A percentile compares a stretch with the other conserved stretches of the same genome.
phyloP scores from a whole-genome alignment of 2,888 invertebrate species.

The Prostheceraeus crozeri region DNA sequence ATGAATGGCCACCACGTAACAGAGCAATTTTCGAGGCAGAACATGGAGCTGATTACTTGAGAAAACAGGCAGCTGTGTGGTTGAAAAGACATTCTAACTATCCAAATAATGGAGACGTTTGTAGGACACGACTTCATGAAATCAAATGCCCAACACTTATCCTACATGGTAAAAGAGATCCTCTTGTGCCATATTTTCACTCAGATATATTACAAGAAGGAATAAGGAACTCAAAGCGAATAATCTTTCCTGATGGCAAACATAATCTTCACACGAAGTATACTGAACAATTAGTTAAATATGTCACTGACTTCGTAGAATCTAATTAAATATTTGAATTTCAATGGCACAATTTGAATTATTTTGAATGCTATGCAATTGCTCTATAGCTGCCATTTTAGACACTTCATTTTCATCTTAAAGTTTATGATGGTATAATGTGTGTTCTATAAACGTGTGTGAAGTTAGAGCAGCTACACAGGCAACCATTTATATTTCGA shows the following conservation, averaged over 20 bases:
- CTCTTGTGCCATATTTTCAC: slow-evolving; percentile 64
- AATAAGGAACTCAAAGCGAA: background rate
- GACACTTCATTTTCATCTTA: no score
- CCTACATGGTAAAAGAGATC: slow-evolving; percentile 75
- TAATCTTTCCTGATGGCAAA: slow-evolving; percentile 65
- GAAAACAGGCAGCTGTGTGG: slow-evolving; percentile 68
- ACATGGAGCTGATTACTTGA: slow-evolving; percentile 69
- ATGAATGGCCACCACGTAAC: slow-evolving; percentile 72
- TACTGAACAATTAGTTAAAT: slow-evolving; percentile 69
- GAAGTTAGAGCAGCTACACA: no score
- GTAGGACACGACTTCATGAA: slow-evolving; percentile 62
- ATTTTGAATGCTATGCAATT: no score
- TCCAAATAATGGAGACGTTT: slow-evolving; percentile 66
- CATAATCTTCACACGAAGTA: slow-evolving; percentile 77
- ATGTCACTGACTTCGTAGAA: slow-evolving; percentile 63
- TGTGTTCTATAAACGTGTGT: no score
- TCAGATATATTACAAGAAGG: background rate
- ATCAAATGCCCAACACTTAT: slow-evolving; percentile 72
- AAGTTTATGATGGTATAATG: no score
- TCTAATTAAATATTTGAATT: no score
- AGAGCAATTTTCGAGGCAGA: slow-evolving; percentile 66
- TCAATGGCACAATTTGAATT: no score
- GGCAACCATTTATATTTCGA: no score
- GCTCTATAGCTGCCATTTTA: no score
- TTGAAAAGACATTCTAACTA: slow-evolving; percentile 62